Percentiles rank a stretch among this genome's conserved stretches.
phyloP scores from a whole-genome alignment of 2,113 vertebrate species.

The Pachyramphus minor region DNA sequence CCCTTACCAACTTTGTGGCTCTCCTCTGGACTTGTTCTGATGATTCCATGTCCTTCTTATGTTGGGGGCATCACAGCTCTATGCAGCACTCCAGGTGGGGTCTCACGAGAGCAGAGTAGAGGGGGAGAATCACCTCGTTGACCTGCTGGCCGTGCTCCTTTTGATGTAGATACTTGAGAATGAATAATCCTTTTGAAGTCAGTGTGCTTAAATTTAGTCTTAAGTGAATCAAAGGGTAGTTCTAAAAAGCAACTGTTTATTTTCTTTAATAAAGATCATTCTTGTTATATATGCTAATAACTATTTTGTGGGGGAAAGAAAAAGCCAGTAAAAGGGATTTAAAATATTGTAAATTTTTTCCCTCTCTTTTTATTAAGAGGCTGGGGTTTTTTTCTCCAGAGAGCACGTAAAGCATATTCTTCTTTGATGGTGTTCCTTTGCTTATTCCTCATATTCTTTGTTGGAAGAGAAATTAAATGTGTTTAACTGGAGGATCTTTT shows the following conservation, averaged over 20 bases:
- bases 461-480: not conserved
- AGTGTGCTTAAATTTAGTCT: not conserved
- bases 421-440: not conserved
- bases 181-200: not conserved
- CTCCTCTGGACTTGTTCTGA: not conserved
- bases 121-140: not conserved
- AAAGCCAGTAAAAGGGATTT: not conserved
- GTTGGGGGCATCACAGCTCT: not conserved
- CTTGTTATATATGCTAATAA: not conserved
- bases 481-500: not conserved
- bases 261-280: not conserved
- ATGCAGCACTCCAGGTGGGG: not conserved
- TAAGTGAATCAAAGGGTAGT: not conserved
- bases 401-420: not conserved
- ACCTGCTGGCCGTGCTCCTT: not conserved
- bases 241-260: not conserved
- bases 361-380: not conserved
- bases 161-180: not conserved
- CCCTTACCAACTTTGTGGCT: not conserved
- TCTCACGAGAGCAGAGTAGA: not conserved
- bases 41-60: not conserved
- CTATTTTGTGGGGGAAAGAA: not conserved
- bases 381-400: not conserved
- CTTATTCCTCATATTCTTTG: not conserved
- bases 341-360: not conserved